Conservation (phyloP, 2,797 vertebrate species). For the Ispidina picta region DNA sequence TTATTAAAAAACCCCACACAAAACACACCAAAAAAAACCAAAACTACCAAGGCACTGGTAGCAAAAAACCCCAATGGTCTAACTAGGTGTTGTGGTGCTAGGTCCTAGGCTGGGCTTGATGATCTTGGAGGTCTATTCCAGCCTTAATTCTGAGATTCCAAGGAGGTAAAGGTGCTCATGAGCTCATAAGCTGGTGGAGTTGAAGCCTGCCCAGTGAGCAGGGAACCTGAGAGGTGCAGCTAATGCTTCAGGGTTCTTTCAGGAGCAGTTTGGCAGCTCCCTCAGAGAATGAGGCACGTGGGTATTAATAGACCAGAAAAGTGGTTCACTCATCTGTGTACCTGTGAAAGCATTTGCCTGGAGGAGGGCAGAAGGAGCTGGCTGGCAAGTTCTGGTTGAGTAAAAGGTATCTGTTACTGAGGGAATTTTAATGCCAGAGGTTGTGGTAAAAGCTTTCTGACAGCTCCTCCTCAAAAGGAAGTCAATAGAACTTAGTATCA, state of each 20-base stretch:
- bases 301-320: conserved; percentile 14
- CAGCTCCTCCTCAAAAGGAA: accelerated
- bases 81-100: too few relatives aligned
- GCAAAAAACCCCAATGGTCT: too few relatives aligned
- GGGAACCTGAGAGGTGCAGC: conserved; percentile 14
- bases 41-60: too few relatives aligned
- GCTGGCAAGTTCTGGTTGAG: not conserved
- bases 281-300: not conserved
- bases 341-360: not conserved
- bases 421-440: accelerated
- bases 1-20: too few relatives aligned
- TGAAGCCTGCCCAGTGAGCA: not conserved
- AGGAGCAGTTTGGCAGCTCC: not conserved
- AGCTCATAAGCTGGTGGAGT: not conserved
- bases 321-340: not conserved
- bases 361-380: not conserved
- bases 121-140: too few relatives aligned
- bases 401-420: not conserved
- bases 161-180: not conserved
- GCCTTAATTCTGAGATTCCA: not conserved
- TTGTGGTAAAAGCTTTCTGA: not conserved
- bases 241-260: not conserved
- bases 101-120: too few relatives aligned
- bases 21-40: too few relatives aligned
- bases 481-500: not conserved